Conservation (phyloP, 2,888 invertebrate species). For the Leptarthrus brevirostris region DNA sequence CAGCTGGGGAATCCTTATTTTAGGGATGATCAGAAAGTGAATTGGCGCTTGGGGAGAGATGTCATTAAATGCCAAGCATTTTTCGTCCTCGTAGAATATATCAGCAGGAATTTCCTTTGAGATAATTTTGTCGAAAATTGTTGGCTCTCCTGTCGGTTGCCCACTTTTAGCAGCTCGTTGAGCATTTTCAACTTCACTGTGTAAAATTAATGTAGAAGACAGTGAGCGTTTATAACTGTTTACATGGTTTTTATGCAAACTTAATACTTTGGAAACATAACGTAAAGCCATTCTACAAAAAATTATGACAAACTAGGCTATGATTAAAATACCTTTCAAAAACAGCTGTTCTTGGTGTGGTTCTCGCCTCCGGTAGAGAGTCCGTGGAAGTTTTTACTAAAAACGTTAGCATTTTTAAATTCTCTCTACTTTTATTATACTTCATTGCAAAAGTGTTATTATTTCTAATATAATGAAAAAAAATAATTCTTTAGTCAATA, state of each 20-base stretch:
- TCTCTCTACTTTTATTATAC: too few species aligned
- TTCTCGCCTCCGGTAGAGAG: too few species aligned
- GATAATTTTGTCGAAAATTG: conserved; percentile 78
- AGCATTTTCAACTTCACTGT: neutral
- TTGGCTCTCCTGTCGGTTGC: neutral
- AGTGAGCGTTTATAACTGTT: neutral
- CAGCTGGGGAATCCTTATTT: conserved; percentile 75
- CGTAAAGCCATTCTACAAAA: neutral
- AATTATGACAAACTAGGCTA: too few species aligned
- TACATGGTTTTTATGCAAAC: too few species aligned
- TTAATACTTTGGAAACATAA: neutral
- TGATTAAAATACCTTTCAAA: too few species aligned
- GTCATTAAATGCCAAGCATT: conserved; percentile 85
- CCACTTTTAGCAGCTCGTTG: neutral
- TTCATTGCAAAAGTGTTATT: too few species aligned
- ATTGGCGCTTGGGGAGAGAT: conserved; percentile 83
- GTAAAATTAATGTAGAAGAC: neutral
- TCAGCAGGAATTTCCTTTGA: conserved; percentile 83
- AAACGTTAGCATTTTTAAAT: too few species aligned
- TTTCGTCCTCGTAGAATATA: conserved; percentile 84
- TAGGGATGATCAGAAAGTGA: conserved; percentile 87
- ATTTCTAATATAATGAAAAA: too few species aligned
- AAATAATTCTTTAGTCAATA: too few species aligned
- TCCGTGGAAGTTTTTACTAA: too few species aligned
- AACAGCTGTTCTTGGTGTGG: too few species aligned